phyloP scores from a whole-genome alignment of 2,888 invertebrate species.

The Flexamia atlantica region DNA sequence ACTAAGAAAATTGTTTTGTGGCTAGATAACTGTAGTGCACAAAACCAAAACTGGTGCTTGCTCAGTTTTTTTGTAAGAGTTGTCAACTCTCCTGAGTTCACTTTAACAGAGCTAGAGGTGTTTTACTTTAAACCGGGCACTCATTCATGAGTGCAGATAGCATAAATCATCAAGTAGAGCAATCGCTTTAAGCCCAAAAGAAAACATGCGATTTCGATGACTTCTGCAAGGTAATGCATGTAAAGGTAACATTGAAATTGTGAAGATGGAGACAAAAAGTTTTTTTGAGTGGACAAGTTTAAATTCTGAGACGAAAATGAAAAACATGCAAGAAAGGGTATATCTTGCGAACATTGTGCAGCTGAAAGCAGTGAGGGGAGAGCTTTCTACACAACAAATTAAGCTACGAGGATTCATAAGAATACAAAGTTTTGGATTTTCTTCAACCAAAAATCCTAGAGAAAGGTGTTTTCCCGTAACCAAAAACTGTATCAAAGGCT shows the following conservation, averaged over 20 bases:
- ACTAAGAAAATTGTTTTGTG: slow-evolving; percentile 31
- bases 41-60: slow-evolving; percentile 61
- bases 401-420: not conserved
- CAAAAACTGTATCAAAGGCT: no score
- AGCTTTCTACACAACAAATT: slow-evolving; percentile 9
- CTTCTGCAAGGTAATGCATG: slow-evolving; percentile 21
- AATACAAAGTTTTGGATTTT: no score
- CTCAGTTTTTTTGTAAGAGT: slow-evolving; percentile 36
- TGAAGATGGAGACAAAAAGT: not conserved
- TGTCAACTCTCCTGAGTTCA: slow-evolving; percentile 21
- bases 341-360: not conserved
- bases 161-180: slow-evolving; percentile 64
- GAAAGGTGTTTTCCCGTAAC: no score
- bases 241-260: slow-evolving; percentile 26
- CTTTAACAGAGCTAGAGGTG: not conserved
- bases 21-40: slow-evolving; percentile 58
- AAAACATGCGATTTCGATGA: slow-evolving; percentile 53
- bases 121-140: slow-evolving; percentile 64
- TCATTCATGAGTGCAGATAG: slow-evolving; percentile 64
- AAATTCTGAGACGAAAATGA: slow-evolving; percentile 24
- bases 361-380: slow-evolving; percentile 23
- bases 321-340: not conserved
- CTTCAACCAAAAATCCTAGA: no score
- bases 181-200: slow-evolving; percentile 40
- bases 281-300: slow-evolving; percentile 43